Evolutionary conservation across 2,113 vertebrate genomes (phyloP).

Genomic region (Laterallus jamaicensis): DNA sequence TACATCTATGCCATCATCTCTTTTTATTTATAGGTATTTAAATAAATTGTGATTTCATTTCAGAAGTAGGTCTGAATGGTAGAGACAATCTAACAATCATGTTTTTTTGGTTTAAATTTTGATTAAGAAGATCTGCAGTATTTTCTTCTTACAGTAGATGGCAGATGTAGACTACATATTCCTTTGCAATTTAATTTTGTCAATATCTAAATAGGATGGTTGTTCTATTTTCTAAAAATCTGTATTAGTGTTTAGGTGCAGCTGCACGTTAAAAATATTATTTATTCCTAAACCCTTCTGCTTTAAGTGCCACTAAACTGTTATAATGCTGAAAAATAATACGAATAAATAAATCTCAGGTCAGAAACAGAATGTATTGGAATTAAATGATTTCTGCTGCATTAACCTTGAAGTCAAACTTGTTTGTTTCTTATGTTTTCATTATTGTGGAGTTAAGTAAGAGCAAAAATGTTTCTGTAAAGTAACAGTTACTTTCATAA

Average conservation of each 20-base stretch:
- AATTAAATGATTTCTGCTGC: slow-evolving; percentile 16
- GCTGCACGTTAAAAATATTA: background rate
- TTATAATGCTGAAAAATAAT: background rate
- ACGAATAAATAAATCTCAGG: background rate
- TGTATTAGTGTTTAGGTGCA: slow-evolving; percentile 20
- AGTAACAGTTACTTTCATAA: background rate
- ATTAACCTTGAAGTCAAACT: slow-evolving; percentile 40
- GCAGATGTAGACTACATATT: slow-evolving; percentile 53
- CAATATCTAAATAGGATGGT: background rate
- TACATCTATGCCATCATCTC: fast-evolving
- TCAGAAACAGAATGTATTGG: background rate
- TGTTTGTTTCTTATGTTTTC: slow-evolving; percentile 9
- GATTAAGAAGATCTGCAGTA: background rate
- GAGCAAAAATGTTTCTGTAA: background rate
- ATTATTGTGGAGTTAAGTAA: slow-evolving; percentile 13
- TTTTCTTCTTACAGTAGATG: slow-evolving; percentile 69
- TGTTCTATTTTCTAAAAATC: slow-evolving; percentile 43
- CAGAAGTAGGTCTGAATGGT: background rate
- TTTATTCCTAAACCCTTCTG: background rate
- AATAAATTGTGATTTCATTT: background rate
- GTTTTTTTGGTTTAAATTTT: background rate
- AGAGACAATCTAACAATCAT: background rate
- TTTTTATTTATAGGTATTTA: background rate
- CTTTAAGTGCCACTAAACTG: background rate
- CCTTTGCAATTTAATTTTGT: background rate